Evolutionary conservation across 2,888 invertebrate species (phyloP).

Genomic region (Kryphioiulus occultus): DNA sequence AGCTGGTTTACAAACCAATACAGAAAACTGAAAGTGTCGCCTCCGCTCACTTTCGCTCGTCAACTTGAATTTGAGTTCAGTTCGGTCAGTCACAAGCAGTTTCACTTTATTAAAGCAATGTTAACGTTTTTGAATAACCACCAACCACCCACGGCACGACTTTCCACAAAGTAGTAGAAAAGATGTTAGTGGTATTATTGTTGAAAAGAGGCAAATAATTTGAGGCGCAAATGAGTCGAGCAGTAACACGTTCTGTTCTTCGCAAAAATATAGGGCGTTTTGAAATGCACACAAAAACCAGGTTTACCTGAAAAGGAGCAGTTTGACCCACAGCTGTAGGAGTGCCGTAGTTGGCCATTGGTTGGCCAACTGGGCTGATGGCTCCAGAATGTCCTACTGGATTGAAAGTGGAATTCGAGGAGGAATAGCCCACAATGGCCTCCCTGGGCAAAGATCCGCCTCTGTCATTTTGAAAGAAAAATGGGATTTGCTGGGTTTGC

Average conservation of each 20-base stretch:
- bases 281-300: background rate
- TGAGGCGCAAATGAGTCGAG: background rate
- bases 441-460: constrained; percentile 47
- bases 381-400: constrained; percentile 20
- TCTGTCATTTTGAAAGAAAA: constrained; percentile 35
- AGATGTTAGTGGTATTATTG: background rate
- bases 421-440: constrained; percentile 29
- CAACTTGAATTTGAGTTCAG: background rate
- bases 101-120: background rate
- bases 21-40: background rate
- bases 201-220: background rate
- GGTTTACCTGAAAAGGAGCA: constrained; percentile 48
- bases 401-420: constrained; percentile 41
- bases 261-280: background rate
- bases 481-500: constrained; percentile 58
- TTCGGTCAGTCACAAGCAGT: constrained; percentile 42
- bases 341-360: constrained; percentile 14
- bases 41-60: constrained; percentile 38
- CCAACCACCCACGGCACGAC: constrained; percentile 6
- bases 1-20: constrained; percentile 28
- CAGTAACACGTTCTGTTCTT: background rate
- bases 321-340: constrained; percentile 23
- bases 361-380: constrained; percentile 4
- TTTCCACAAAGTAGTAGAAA: constrained; percentile 3
- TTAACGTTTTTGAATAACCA: constrained; percentile 2